Percentiles rank a stretch among this genome's conserved stretches.
phyloP scores from a whole-genome alignment of 2,113 vertebrate genomes.

The Notiomystis cincta region DNA sequence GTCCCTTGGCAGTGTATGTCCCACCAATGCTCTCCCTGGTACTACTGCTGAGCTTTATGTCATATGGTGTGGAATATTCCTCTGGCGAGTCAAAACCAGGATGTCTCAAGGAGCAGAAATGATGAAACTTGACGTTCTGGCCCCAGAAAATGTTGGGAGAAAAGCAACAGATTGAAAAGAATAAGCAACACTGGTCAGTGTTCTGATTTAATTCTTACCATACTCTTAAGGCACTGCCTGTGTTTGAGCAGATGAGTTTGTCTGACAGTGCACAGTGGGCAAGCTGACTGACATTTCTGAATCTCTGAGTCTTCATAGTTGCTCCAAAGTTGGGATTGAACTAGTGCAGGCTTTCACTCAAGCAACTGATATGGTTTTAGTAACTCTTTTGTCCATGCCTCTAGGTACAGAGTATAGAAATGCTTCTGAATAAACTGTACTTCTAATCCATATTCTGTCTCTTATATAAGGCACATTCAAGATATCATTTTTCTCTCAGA shows the following conservation, averaged over 20 bases:
- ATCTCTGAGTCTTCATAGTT: background rate
- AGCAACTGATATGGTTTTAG: background rate
- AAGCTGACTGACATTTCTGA: background rate
- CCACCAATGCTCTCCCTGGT: background rate
- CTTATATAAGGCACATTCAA: background rate
- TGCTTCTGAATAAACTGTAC: background rate
- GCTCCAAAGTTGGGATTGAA: background rate
- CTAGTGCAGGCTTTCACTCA: background rate
- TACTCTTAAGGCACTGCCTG: background rate
- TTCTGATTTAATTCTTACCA: background rate
- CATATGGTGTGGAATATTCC: background rate
- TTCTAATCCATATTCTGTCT: background rate
- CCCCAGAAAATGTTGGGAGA: background rate
- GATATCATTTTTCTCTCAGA: background rate
- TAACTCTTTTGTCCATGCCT: background rate
- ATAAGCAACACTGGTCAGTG: background rate
- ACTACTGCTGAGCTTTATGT: background rate
- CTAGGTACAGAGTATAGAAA: background rate
- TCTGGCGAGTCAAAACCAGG: background rate
- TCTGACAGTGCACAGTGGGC: background rate
- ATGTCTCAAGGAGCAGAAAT: background rate
- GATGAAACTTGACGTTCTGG: background rate
- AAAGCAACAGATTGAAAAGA: background rate
- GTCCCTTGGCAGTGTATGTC: rapidly evolving
- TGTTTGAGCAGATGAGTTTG: background rate